Percentiles rank a stretch among this genome's conserved stretches.
These are phyloP conservation scores for Lanistes nyassanus DNA, from an alignment of 1,140 invertebrate species.

Conservation along the genomic window DNA sequence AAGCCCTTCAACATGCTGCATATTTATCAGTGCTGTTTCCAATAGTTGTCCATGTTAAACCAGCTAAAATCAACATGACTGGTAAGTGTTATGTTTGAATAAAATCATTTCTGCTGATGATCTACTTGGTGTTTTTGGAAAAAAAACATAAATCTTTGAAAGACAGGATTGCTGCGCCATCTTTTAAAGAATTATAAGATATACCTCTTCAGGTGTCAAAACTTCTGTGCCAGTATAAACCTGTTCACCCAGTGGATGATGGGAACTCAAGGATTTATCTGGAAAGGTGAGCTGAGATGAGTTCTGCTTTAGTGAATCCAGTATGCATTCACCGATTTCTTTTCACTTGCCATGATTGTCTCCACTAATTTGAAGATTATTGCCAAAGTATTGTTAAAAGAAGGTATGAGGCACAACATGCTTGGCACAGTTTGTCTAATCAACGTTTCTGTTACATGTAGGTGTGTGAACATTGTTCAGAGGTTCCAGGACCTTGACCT, in stretches of 20 bases:
- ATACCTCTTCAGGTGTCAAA: constrained; percentile 41
- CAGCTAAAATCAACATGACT: no score
- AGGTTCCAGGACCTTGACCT: constrained; percentile 56
- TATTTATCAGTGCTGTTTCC: no score
- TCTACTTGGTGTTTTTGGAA: no score
- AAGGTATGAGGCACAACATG: background rate
- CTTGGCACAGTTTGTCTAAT: background rate
- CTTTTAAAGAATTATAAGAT: background rate
- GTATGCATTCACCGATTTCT: no score
- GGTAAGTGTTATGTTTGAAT: no score
- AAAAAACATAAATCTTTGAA: no score
- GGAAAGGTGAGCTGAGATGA: constrained; percentile 43
- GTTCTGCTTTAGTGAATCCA: background rate
- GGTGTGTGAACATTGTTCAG: constrained; percentile 50
- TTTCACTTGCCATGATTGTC: background rate
- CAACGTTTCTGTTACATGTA: constrained; percentile 31
- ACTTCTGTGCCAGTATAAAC: constrained; percentile 49
- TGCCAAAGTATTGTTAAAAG: background rate
- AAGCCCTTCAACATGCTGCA: no score
- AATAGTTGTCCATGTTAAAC: no score
- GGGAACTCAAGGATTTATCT: constrained; percentile 40
- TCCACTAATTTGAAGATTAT: background rate
- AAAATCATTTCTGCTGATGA: no score
- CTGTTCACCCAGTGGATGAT: constrained; percentile 49
- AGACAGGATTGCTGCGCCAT: no score